Percentiles rank a stretch among this genome's conserved stretches.
Evolutionary conservation across 2,797 vertebrate genomes (phyloP).

Genomic region (Zenarchopterus dispar): DNA sequence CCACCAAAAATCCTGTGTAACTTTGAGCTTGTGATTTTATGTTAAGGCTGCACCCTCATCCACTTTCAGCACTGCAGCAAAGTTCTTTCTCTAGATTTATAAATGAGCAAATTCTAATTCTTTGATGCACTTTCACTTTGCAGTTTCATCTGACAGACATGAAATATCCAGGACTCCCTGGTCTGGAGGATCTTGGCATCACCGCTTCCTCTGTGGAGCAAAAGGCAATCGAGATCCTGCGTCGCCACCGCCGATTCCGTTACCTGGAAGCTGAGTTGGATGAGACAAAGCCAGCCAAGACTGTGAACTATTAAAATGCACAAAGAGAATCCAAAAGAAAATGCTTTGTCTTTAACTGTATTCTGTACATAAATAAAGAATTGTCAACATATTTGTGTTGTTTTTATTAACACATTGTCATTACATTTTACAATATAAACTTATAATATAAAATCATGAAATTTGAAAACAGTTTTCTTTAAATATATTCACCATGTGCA

Average conservation of each 20-base stretch:
- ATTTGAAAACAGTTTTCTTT: no score
- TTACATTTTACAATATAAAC: no score
- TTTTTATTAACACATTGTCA: no score
- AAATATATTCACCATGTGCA: no score
- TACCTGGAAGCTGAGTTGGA: slow-evolving; percentile 87
- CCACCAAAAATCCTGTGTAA: not conserved
- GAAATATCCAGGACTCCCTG: slow-evolving; percentile 87
- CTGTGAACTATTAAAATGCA: slow-evolving; percentile 76
- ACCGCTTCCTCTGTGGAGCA: slow-evolving; percentile 85
- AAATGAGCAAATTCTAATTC: not conserved
- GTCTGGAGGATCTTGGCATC: slow-evolving; percentile 92
- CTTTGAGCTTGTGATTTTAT: not conserved
- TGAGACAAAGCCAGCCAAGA: slow-evolving; percentile 88
- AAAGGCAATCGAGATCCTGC: slow-evolving; percentile 92
- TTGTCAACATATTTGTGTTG: slow-evolving; percentile 20
- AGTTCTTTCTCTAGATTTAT: not conserved
- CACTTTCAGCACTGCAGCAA: no score
- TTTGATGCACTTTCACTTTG: slow-evolving; percentile 3
- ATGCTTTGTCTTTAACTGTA: slow-evolving; percentile 52
- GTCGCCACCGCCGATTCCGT: slow-evolving; percentile 90
- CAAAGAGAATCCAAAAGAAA: not conserved
- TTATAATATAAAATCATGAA: no score
- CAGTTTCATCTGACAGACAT: slow-evolving; percentile 92
- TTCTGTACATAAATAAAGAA: slow-evolving; percentile 81
- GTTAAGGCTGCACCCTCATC: no score